phyloP scores from a whole-genome alignment of 35 echinoderm and acorn worm genomes.

The Stichopus chloronotus region DNA sequence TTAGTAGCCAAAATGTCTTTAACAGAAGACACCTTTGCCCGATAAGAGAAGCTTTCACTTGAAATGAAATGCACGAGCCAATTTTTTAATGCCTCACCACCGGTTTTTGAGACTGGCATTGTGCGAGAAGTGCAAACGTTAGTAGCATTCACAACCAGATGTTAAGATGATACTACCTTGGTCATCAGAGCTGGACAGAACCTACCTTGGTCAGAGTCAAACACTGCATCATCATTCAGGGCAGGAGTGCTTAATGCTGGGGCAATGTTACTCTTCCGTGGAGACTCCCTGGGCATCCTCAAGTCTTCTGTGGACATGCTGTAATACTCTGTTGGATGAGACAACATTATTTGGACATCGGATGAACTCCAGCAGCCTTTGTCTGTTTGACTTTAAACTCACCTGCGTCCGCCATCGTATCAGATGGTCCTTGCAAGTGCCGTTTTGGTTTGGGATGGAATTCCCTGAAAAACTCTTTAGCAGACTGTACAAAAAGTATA shows the following conservation, averaged over 20 bases:
- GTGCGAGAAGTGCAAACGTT: background rate
- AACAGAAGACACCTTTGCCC: no score
- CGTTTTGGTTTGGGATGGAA: background rate
- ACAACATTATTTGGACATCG: background rate
- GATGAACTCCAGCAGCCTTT: background rate
- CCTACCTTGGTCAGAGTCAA: conserved; percentile 71
- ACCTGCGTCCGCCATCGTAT: no score
- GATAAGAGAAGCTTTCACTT: no score
- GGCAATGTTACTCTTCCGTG: conserved; percentile 43
- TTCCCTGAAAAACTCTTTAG: background rate
- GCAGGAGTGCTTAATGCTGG: conserved; percentile 64
- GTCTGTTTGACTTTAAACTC: no score
- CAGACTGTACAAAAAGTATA: no score
- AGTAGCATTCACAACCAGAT: background rate
- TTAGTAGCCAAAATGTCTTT: no score
- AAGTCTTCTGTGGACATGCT: conserved; percentile 82
- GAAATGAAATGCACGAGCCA: no score
- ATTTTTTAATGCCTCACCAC: no score
- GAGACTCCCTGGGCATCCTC: conserved; percentile 69
- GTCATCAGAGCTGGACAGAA: background rate
- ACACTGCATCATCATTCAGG: conserved; percentile 58
- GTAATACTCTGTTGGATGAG: conserved; percentile 63
- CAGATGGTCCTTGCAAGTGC: no score
- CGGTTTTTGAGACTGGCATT: no score
- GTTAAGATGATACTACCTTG: no score